phyloP scores from a whole-genome alignment of 1,140 invertebrate species.

The Calliphora vicina region DNA sequence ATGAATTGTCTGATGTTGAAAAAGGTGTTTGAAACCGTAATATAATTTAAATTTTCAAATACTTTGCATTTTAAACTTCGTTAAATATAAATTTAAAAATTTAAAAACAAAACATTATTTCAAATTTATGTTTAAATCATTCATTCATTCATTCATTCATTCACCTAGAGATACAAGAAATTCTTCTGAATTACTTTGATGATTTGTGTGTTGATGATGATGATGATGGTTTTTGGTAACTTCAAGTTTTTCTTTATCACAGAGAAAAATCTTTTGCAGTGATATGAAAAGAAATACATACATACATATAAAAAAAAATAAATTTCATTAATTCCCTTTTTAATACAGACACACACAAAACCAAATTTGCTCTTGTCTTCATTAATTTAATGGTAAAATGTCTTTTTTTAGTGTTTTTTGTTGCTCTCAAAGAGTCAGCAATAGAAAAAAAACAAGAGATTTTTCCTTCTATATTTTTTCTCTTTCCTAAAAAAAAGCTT shows the following conservation, averaged over 20 bases:
- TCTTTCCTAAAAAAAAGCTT: not conserved
- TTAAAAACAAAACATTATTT: no score
- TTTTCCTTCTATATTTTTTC: not conserved
- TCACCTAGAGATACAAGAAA: not conserved
- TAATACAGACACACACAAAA: not conserved
- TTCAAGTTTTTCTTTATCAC: not conserved
- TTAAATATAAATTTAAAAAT: no score
- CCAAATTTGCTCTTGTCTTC: not conserved
- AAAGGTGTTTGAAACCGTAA: no score
- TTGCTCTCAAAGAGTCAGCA: not conserved
- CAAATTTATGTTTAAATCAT: no score
- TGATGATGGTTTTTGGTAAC: not conserved
- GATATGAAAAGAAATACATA: not conserved
- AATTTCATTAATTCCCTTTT: not conserved
- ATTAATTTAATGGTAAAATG: not conserved
- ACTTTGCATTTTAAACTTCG: no score
- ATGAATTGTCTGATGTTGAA: no score
- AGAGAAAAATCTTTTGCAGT: no score
- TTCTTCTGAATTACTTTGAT: not conserved
- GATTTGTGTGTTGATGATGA: not conserved
- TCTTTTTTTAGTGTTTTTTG: not conserved
- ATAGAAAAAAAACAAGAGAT: no score
- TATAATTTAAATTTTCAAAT: no score
- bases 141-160: not conserved
- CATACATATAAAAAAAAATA: not conserved